These are phyloP conservation scores for Dolichallabes microphthalmus DNA, from an alignment of 2,113 vertebrate genomes.

Conservation along the genomic window DNA sequence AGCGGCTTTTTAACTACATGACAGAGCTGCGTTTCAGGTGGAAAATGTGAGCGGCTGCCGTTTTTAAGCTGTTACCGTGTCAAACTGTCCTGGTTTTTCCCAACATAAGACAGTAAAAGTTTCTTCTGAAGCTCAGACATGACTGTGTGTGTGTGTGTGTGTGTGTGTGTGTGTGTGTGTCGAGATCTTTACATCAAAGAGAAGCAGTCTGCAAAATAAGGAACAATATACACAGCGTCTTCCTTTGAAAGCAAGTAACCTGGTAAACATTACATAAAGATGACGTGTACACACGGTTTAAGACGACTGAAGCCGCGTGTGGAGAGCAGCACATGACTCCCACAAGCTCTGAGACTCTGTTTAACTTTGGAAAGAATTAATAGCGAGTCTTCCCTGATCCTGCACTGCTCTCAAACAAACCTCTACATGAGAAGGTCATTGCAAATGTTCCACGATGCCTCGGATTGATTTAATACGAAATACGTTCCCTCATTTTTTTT, in stretches of 20 bases:
- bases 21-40: conserved; percentile 5
- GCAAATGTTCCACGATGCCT: neutral
- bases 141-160: too few species aligned
- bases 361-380: too few species aligned
- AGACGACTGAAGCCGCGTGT: neutral
- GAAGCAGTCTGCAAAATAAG: neutral
- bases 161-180: too few species aligned
- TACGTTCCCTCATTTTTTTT: too few species aligned
- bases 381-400: neutral
- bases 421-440: neutral
- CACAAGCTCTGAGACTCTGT: neutral
- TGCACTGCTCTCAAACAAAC: neutral
- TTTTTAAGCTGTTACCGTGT: neutral
- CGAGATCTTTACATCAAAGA: neutral
- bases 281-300: too few species aligned
- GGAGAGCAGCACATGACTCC: neutral
- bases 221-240: neutral
- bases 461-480: neutral
- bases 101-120: neutral
- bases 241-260: neutral
- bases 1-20: neutral
- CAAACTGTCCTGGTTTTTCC: neutral
- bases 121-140: too few species aligned
- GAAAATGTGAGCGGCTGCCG: neutral
- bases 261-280: too few species aligned